phyloP scores from a whole-genome alignment of 2,113 vertebrate species.

The Boleophthalmus pectinirostris region DNA sequence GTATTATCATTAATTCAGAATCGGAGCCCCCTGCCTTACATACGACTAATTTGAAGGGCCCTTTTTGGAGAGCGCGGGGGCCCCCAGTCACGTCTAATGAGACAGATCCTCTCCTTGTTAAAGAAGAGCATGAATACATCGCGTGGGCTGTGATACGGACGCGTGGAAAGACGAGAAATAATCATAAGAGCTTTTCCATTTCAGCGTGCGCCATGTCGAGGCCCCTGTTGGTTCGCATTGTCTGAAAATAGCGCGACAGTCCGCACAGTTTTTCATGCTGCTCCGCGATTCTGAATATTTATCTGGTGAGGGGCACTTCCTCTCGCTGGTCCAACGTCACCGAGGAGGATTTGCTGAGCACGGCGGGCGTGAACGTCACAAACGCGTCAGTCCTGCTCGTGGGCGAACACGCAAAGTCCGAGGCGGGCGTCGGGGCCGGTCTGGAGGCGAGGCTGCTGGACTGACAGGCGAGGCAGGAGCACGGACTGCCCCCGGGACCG shows the following conservation, averaged over 20 bases:
- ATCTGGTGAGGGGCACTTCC: conserved; percentile 98
- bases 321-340: conserved; percentile 96
- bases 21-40: conserved; percentile 71
- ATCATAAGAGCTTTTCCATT: conserved; percentile 51
- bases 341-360: conserved; percentile 92
- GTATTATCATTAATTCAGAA: conserved; percentile 89
- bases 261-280: conserved; percentile 48
- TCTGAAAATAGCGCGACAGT: not conserved
- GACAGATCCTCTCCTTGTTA: conserved; percentile 79
- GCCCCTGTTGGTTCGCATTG: not conserved
- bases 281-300: conserved; percentile 59
- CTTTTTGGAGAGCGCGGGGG: conserved; percentile 77
- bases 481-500: conserved; percentile 84
- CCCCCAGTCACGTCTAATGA: conserved; percentile 77
- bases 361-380: conserved; percentile 93
- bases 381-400: conserved; percentile 95
- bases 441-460: conserved; percentile 81
- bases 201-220: conserved; percentile 48
- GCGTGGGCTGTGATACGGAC: conserved; percentile 53
- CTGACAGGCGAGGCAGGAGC: conserved; percentile 94
- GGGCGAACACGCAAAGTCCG: conserved; percentile 93
- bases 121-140: conserved; percentile 57
- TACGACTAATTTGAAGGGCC: conserved; percentile 88
- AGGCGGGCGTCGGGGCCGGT: conserved; percentile 68
- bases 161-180: conserved; percentile 49